A percentile compares a stretch with the other conserved stretches of the same genome.
phyloP scores from a whole-genome alignment of 2,113 vertebrate genomes.

The Empidonax alnorum region DNA sequence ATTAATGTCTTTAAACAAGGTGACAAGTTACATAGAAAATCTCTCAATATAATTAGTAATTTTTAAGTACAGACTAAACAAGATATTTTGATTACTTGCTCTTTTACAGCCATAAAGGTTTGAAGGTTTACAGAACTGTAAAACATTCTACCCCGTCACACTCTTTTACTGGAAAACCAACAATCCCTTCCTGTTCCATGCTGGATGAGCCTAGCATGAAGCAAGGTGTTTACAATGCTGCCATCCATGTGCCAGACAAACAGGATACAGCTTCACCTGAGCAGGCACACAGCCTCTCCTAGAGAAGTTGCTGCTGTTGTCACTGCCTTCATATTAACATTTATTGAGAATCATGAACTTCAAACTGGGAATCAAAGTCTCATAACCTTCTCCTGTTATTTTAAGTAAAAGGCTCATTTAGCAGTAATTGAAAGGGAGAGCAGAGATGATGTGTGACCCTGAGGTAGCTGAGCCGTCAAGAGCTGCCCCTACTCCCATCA shows the following conservation, averaged over 20 bases:
- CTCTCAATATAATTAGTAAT: background rate
- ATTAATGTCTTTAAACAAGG: background rate
- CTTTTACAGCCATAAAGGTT: background rate
- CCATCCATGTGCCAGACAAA: fast-evolving
- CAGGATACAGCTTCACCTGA: background rate
- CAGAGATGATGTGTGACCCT: background rate
- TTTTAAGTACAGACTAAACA: background rate
- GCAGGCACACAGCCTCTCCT: background rate
- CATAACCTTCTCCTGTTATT: background rate
- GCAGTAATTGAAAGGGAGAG: background rate
- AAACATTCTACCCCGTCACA: background rate
- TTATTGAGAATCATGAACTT: background rate
- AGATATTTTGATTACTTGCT: background rate
- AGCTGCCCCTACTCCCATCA: background rate
- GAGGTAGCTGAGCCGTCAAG: background rate
- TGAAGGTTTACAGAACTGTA: background rate
- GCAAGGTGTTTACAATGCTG: background rate
- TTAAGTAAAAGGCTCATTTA: background rate
- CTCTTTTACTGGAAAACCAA: background rate
- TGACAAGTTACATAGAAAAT: background rate
- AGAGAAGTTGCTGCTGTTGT: background rate
- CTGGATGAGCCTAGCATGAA: background rate
- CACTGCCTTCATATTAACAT: background rate
- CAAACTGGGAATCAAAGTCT: background rate
- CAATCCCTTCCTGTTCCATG: fast-evolving